A percentile compares a stretch with the other conserved stretches of the same genome.
Conservation (phyloP, 2,888 invertebrate species). For the Cenopis cana region DNA sequence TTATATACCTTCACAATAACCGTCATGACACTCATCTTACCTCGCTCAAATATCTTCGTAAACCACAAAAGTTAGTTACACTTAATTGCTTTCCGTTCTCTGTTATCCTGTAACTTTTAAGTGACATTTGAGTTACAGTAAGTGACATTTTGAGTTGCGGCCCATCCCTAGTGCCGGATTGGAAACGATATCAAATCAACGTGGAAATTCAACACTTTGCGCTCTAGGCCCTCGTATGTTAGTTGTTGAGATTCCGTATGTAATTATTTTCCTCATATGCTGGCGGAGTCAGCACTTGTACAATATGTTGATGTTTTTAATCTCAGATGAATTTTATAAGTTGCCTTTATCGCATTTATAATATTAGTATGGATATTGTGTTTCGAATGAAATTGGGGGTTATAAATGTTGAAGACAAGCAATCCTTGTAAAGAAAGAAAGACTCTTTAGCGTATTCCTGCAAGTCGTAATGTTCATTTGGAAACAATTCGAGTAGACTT, state of each 20-base stretch:
- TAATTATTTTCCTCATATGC: constrained; percentile 17
- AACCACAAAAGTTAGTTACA: constrained; percentile 12
- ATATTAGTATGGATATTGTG: too few species aligned
- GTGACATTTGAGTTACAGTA: constrained; percentile 5
- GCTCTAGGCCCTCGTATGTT: constrained; percentile 14
- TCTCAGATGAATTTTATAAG: too few species aligned
- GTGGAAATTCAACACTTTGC: constrained; percentile 7
- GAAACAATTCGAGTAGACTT: neutral
- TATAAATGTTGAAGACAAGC: too few species aligned
- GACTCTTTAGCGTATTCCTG: too few species aligned
- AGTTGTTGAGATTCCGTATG: constrained; percentile 13
- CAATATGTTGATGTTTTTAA: neutral
- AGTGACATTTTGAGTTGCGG: neutral
- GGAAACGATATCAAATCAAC: neutral
- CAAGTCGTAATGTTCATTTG: neutral
- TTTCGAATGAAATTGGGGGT: too few species aligned
- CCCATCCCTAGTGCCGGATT: constrained; percentile 5
- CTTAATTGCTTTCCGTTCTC: neutral
- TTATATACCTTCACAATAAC: neutral
- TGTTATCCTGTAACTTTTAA: neutral
- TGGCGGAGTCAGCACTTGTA: neutral
- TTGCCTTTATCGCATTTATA: too few species aligned
- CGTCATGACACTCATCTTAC: neutral
- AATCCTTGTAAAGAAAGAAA: too few species aligned
- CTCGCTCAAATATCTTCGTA: constrained; percentile 1